These are phyloP conservation scores for Capricornis sumatraensis DNA, from an alignment of 2,113 vertebrate species.

Conservation along the genomic window DNA sequence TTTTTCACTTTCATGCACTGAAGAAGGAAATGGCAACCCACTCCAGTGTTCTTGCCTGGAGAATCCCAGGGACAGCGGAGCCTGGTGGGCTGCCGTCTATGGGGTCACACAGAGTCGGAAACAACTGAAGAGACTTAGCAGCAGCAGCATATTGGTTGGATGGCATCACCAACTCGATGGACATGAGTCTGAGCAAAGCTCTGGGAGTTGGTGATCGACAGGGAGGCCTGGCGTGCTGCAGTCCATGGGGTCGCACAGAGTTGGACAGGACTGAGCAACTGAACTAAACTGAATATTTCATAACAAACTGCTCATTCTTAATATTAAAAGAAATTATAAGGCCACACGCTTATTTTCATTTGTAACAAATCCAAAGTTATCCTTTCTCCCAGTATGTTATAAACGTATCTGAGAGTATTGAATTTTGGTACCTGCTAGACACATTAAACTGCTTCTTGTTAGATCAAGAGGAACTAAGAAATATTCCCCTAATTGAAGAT, in stretches of 20 bases:
- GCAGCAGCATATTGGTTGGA: not conserved
- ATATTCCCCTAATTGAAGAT: not conserved
- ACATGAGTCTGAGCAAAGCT: not conserved
- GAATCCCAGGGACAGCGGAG: no score
- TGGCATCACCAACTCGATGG: not conserved
- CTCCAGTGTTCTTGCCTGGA: no score
- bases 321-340: not conserved
- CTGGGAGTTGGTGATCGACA: not conserved
- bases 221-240: not conserved
- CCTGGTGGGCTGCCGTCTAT: no score
- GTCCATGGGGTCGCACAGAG: not conserved
- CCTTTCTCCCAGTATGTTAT: not conserved
- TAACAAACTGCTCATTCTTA: not conserved
- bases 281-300: not conserved
- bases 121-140: rapidly evolving
- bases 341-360: not conserved
- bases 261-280: rapidly evolving
- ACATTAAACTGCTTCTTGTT: not conserved
- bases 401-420: not conserved
- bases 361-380: not conserved
- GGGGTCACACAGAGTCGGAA: no score
- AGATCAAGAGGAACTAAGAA: not conserved
- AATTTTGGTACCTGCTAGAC: not conserved
- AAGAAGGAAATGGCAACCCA: no score
- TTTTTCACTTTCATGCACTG: no score